These are phyloP conservation scores for Scaptomyza caliginosa DNA, from an alignment of 2,888 invertebrate species.

Conservation along the genomic window DNA sequence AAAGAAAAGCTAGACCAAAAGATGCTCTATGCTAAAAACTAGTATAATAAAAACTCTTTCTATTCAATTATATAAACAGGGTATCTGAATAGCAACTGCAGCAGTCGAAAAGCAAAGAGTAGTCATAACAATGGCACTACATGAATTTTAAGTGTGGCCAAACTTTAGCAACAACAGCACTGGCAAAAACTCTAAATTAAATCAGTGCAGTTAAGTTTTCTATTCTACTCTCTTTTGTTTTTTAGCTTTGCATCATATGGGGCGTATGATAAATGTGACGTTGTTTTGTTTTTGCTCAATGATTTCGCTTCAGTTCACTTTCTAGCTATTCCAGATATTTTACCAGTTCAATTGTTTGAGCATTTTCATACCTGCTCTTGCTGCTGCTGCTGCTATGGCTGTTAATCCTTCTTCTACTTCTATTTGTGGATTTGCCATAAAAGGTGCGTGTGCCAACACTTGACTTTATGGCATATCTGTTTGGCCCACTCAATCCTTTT, in stretches of 20 bases:
- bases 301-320: constrained; percentile 64
- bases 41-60: no score
- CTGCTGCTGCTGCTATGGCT: no score
- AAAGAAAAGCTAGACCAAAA: background rate
- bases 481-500: constrained; percentile 52
- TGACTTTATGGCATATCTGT: constrained; percentile 47
- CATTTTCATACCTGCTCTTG: constrained; percentile 58
- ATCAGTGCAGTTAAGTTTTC: constrained; percentile 37
- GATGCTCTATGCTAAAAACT: background rate
- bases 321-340: constrained; percentile 27
- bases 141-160: constrained; percentile 57
- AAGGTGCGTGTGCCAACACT: constrained; percentile 39
- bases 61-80: no score
- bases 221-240: constrained; percentile 32
- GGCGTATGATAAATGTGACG: constrained; percentile 73
- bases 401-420: constrained; percentile 6
- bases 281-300: constrained; percentile 54
- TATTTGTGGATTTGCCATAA: constrained; percentile 31
- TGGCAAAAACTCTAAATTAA: constrained; percentile 49
- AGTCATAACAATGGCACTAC: constrained; percentile 52
- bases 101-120: constrained; percentile 25
- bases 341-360: constrained; percentile 22
- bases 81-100: constrained; percentile 18
- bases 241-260: constrained; percentile 45
- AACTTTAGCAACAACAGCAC: constrained; percentile 30